Evolutionary conservation across 2,888 invertebrate species (phyloP).

Genomic region (Salticus scenicus): DNA sequence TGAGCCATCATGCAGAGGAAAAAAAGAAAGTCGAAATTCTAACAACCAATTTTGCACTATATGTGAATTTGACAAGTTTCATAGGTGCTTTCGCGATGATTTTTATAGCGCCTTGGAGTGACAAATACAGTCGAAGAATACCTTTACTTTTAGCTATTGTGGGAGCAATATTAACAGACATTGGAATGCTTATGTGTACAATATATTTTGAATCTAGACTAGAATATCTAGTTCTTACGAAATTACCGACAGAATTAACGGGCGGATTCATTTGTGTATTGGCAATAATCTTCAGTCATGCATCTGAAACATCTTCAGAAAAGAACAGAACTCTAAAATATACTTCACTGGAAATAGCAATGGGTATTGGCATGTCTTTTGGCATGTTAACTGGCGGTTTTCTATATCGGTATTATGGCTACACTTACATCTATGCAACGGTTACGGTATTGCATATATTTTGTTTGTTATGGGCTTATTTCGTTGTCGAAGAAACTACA

Average conservation of each 20-base stretch:
- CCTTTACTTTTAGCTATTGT: slow-evolving; percentile 16
- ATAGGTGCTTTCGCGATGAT: slow-evolving; percentile 41
- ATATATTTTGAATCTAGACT: slow-evolving; percentile 17
- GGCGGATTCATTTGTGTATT: slow-evolving; percentile 59
- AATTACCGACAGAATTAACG: slow-evolving; percentile 26
- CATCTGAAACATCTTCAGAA: slow-evolving; percentile 39
- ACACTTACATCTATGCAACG: slow-evolving; percentile 20
- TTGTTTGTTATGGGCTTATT: slow-evolving; percentile 17
- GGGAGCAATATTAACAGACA: slow-evolving; percentile 26
- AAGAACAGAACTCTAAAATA: slow-evolving; percentile 43
- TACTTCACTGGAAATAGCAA: slow-evolving; percentile 27
- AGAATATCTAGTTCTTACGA: slow-evolving; percentile 30
- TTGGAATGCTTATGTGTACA: slow-evolving; percentile 21
- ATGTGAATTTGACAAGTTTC: slow-evolving; percentile 25
- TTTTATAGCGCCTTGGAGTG: slow-evolving; percentile 62
- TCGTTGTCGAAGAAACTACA: slow-evolving; percentile 44
- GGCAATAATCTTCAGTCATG: slow-evolving; percentile 46
- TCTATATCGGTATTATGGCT: slow-evolving; percentile 36
- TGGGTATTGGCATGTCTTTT: slow-evolving; percentile 29
- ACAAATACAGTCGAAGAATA: slow-evolving; percentile 51
- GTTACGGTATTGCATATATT: slow-evolving; percentile 1
- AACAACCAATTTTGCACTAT: slow-evolving; percentile 37
- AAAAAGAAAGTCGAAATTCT: slow-evolving; percentile 39
- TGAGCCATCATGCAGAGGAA: slow-evolving; percentile 10
- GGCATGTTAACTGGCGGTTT: slow-evolving; percentile 36